Base-by-base conservation (phyloP, 2,797 vertebrate genomes). In the Neosalanx taihuensis region DNA sequence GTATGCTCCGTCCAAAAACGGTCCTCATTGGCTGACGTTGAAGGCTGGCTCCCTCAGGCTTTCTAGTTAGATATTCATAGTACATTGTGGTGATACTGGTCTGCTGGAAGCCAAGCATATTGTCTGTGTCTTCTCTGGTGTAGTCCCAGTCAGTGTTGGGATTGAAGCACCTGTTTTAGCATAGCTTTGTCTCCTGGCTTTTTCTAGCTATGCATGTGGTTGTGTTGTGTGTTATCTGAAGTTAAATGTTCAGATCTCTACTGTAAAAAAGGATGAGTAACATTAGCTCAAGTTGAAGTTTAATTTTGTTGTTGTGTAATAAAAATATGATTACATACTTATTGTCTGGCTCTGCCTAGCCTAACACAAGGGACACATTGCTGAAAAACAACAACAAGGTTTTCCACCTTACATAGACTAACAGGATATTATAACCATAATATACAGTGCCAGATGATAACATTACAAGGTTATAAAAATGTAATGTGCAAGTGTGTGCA, bases 21-120 rank as follows among this genome's bases (percentile, higher is more conserved):
- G 61, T 74, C 81, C 78, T 83, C 76, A 76, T 71, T 23, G 7
- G 72, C 71, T 81, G 86, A 87, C 85, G 78, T 79, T 85, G 84
- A 89, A 2, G 60, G 70, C 80, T 74, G 0, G 10, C 70, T 76
- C 72, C 85, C 77, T 67, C 72, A 12, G 84, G 86, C 81, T 13
- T 30, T 72, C 67, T 75, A 69, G 69, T 79, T 74, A 81, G 60
- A 75, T 71, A 76, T 71, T 76, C 85, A 72, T 59, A n/a, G 65
- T 71, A 63, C 81, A 72, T 75, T 6, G 64, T 79, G 78, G 82
- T 76, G 62, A 67, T 69, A 76, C 82, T 60, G 60, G 75, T 65
- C 64, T 59, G 33, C 41, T 73, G 76, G 72, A 81, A 37, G 4
- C 70, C 57, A 78, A 78, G 61, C 85, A 71, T 77, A 80, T 77